These are phyloP conservation scores for Tenthredo mesomela DNA, from an alignment of 2,888 invertebrate species.

Conservation along the genomic window DNA sequence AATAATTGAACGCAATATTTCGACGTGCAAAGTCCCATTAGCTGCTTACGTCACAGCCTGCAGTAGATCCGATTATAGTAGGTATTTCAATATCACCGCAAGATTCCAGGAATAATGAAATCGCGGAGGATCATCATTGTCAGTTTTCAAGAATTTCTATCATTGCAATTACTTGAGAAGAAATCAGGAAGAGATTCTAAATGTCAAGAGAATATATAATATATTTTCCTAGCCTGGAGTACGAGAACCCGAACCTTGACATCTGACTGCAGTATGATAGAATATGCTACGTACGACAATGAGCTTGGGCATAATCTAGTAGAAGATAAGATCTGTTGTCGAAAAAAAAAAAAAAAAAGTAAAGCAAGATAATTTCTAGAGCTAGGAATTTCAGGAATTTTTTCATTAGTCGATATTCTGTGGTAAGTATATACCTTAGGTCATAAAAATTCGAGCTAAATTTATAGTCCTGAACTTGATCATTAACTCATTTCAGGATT, in stretches of 20 bases:
- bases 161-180: neutral
- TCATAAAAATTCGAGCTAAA: neutral
- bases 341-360: neutral
- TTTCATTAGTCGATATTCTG: neutral
- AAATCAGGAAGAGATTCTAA: conserved; percentile 40
- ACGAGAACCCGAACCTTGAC: conserved; percentile 33
- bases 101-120: neutral
- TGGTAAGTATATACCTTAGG: neutral
- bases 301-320: neutral
- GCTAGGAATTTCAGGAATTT: neutral
- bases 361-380: neutral
- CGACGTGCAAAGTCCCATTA: neutral
- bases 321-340: conserved; percentile 4
- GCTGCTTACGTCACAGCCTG: neutral
- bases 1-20: neutral
- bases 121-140: neutral
- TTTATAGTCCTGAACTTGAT: neutral
- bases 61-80: neutral
- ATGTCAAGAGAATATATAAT: conserved; percentile 38
- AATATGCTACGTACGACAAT: neutral
- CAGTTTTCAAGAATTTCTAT: conserved; percentile 7
- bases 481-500: neutral
- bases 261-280: conserved; percentile 10
- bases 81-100: neutral
- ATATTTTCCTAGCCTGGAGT: conserved; percentile 1